Percentiles rank a stretch among this genome's conserved stretches.
Evolutionary conservation across 1,140 invertebrate genomes (phyloP).

Genomic region (Ceratosolen solmsi): DNA sequence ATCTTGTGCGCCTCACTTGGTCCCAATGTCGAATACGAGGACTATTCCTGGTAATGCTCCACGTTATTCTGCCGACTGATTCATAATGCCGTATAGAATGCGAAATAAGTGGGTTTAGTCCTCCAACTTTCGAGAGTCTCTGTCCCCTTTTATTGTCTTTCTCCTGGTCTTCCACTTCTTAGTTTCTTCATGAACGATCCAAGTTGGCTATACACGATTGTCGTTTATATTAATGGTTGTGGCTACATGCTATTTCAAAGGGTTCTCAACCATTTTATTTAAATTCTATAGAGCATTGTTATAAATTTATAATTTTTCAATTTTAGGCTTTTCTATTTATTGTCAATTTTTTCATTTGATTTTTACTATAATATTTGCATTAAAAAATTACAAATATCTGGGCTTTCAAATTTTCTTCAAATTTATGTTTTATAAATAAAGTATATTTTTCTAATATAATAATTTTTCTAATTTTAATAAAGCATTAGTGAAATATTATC

Average conservation of each 20-base stretch:
- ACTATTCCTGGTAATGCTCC: slow-evolving; percentile 26
- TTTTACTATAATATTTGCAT: too few relatives aligned
- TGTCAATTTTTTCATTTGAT: too few relatives aligned
- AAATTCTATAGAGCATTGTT: too few relatives aligned
- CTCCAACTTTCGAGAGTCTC: slow-evolving; percentile 56
- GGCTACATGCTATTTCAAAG: not conserved
- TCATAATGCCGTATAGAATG: slow-evolving; percentile 68
- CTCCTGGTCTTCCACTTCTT: slow-evolving; percentile 48
- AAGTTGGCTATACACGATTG: slow-evolving; percentile 27
- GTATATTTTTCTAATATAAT: too few relatives aligned
- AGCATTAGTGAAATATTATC: too few relatives aligned
- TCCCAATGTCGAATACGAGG: not conserved
- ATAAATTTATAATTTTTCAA: too few relatives aligned
- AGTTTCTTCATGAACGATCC: slow-evolving; percentile 42
- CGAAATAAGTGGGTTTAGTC: slow-evolving; percentile 54
- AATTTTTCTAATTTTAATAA: too few relatives aligned
- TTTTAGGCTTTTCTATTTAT: too few relatives aligned
- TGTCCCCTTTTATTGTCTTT: slow-evolving; percentile 52
- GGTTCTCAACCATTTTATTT: slow-evolving; percentile 44
- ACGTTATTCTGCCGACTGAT: slow-evolving; percentile 55
- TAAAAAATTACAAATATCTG: too few relatives aligned
- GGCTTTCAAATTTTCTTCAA: too few relatives aligned
- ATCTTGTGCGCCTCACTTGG: slow-evolving; percentile 51
- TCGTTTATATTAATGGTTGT: slow-evolving; percentile 39
- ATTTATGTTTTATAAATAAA: too few relatives aligned